These are phyloP conservation scores for Cydia pomonella DNA, from an alignment of 1,140 invertebrate genomes.

Conservation along the genomic window DNA sequence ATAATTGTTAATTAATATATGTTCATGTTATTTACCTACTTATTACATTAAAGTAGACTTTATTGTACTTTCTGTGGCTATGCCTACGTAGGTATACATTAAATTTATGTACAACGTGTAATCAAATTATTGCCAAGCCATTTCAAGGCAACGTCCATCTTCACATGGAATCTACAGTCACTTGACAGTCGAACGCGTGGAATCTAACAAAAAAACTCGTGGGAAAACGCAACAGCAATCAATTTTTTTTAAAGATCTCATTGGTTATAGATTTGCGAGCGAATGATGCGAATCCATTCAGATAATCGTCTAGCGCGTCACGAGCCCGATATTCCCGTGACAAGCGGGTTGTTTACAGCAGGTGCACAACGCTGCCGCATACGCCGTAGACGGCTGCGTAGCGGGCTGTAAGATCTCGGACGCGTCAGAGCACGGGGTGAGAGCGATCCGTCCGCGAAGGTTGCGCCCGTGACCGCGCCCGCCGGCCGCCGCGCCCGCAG, in stretches of 20 bases:
- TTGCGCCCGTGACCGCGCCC: slow-evolving; percentile 77
- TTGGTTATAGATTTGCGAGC: not conserved
- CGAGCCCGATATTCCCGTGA: slow-evolving; percentile 16
- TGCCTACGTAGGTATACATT: not conserved
- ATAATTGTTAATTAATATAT: too few species aligned
- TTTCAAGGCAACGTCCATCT: slow-evolving; percentile 14
- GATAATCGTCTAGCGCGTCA: not conserved
- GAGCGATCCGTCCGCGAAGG: slow-evolving; percentile 68
- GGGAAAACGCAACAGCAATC: not conserved
- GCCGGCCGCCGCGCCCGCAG: slow-evolving; percentile 59
- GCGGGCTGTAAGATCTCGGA: slow-evolving; percentile 51
- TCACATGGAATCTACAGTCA: slow-evolving; percentile 6
- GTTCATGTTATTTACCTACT: not conserved
- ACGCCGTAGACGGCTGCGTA: slow-evolving; percentile 57
- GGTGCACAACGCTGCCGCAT: slow-evolving; percentile 36
- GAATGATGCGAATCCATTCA: slow-evolving; percentile 26
- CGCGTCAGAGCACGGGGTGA: slow-evolving; percentile 64
- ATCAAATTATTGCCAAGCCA: slow-evolving; percentile 21
- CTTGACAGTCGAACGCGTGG: not conserved
- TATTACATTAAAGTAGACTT: not conserved
- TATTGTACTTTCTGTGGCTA: not conserved
- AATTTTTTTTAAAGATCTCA: slow-evolving; percentile 4
- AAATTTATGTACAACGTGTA: slow-evolving; percentile 9
- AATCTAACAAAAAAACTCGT: not conserved
- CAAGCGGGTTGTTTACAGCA: slow-evolving; percentile 18